Evolutionary conservation across 2,113 vertebrate species (phyloP).

Genomic region (Pteropus alecto): DNA sequence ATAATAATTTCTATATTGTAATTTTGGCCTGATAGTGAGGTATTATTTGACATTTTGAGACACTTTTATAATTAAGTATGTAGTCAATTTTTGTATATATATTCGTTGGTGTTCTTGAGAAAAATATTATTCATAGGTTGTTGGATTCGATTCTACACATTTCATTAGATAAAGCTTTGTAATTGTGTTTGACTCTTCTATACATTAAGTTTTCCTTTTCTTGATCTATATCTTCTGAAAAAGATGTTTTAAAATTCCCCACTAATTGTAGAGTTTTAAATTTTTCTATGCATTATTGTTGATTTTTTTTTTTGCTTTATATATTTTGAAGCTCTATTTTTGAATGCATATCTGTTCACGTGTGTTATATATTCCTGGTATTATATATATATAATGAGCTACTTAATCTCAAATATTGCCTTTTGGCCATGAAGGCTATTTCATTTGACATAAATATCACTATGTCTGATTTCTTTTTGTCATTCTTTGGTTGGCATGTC

Average conservation of each 20-base stretch:
- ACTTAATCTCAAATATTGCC: conserved; percentile 20
- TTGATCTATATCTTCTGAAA: not conserved
- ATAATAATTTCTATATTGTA: not conserved
- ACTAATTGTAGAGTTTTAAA: not conserved
- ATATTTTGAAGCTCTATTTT: not conserved
- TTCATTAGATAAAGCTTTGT: not conserved
- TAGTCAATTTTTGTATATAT: not conserved
- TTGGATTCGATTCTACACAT: not conserved
- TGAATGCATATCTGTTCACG: not conserved
- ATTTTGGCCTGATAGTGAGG: not conserved
- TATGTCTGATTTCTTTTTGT: not conserved
- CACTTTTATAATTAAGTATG: not conserved
- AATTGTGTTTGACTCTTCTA: not conserved
- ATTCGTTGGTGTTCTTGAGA: conserved; percentile 9
- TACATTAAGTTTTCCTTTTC: not conserved
- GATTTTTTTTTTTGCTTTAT: conserved; percentile 6
- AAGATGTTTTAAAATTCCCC: not conserved
- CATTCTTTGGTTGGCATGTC: not conserved
- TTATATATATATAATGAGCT: not conserved
- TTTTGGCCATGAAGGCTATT: conserved; percentile 21
- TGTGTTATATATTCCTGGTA: not conserved
- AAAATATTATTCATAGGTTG: conserved; percentile 7
- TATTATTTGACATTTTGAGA: not conserved
- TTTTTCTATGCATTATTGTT: not conserved
- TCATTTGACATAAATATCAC: not conserved